Evolutionary conservation across 1,140 invertebrate species (phyloP).

Genomic region (Bombyx mori): DNA sequence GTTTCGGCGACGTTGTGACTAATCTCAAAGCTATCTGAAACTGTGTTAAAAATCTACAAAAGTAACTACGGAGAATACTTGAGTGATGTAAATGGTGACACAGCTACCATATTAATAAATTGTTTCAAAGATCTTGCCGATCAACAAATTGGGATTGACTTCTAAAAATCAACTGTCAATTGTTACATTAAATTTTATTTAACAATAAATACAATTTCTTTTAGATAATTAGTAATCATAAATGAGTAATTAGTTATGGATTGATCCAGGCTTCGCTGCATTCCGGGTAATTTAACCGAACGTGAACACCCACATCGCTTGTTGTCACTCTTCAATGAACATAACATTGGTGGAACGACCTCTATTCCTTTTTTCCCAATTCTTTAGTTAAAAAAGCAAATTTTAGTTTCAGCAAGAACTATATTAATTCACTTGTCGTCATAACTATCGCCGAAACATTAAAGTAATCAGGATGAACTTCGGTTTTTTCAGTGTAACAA

Average conservation of each 20-base stretch:
- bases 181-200: slow-evolving; percentile 35
- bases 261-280: slow-evolving; percentile 14
- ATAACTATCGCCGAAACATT: slow-evolving; percentile 57
- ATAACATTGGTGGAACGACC: slow-evolving; percentile 64
- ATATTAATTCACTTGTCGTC: slow-evolving; percentile 7
- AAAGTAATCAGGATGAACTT: slow-evolving; percentile 23
- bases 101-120: slow-evolving; percentile 26
- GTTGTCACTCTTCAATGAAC: slow-evolving; percentile 67
- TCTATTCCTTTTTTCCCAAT: slow-evolving; percentile 44
- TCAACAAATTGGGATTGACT: slow-evolving; percentile 59
- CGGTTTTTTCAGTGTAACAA: slow-evolving; percentile 53
- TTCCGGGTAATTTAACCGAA: slow-evolving; percentile 24
- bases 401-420: slow-evolving; percentile 18
- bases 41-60: slow-evolving; percentile 33
- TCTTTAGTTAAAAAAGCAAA: slow-evolving; percentile 34
- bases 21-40: slow-evolving; percentile 51
- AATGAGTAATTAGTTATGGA: slow-evolving; percentile 3
- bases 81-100: slow-evolving; percentile 30
- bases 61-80: slow-evolving; percentile 27
- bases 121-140: slow-evolving; percentile 50
- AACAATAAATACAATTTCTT: slow-evolving; percentile 17
- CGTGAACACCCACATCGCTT: slow-evolving; percentile 41
- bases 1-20: slow-evolving; percentile 68
- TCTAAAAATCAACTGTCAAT: slow-evolving; percentile 64
- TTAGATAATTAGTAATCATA: slow-evolving; percentile 18